Evolutionary conservation across 1,140 invertebrate genomes (phyloP), one percentile per base, ranked within the genome.

Genomic region (Scaptomyza montana): DNA sequence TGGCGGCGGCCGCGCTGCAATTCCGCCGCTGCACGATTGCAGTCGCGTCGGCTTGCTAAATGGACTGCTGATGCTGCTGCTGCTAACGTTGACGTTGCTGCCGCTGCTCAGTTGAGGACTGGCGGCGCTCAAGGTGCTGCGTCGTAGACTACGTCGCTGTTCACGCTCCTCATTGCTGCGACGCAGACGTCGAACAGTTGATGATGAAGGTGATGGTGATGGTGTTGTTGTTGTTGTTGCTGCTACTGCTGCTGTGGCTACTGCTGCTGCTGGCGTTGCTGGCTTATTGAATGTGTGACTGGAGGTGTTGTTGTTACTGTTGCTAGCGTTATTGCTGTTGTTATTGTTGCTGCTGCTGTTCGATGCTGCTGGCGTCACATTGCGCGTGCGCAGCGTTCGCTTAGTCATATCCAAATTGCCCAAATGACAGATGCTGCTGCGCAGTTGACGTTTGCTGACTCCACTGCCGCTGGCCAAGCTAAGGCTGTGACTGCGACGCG

Each of bases 361-460:
- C 47, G 56, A 33, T 28, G 50, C 39, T 50, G 46, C 73, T 6
- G 67, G 13, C 2, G 87, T 72, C 1, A 74, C 80, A 46, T 91
- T 91, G 6, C 89, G 56, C 1, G 89, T 90, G 13, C 90, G 65
- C 10, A 91, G 55, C 28, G 90, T 91, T 2, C 90, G 81, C 51
- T 91, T 90, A 3, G 74, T 82, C 61, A 90, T 54, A 51, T 84
- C 68, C 8, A 80, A 53, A 9, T 60, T 64, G 4, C 72, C 76
- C 28, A 80, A 12, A 56, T 74, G 63, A 36, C 78, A 79, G 13
- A 85, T 72, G 16, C 76, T 89, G 63, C 89, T 91, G 30, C 89
- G 85, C 47, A 91, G 65, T 63, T 91, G 89, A 5, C 89, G 79
- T 28, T 91, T 91, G 41, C 66, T 85, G 0, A 87, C 76, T 2